A percentile compares a stretch with the other conserved stretches of the same genome.
Evolutionary conservation across 2,797 vertebrate genomes (phyloP).

Genomic region (Alca torda): DNA sequence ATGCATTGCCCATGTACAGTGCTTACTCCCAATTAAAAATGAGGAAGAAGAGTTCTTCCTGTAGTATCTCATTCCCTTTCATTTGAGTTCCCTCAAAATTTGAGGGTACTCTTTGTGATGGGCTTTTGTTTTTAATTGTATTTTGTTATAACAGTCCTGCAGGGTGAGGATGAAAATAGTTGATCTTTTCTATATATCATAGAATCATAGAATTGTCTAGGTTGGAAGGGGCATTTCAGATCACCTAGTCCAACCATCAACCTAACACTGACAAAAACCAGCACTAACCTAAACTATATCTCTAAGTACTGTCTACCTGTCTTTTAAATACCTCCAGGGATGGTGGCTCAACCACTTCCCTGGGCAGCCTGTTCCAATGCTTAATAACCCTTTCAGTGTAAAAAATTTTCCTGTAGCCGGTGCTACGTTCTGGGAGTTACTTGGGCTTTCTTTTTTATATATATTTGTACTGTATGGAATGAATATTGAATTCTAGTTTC

Average conservation of each 20-base stretch:
- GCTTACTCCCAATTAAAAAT: not conserved
- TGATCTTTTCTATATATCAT: not conserved
- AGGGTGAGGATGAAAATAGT: not conserved
- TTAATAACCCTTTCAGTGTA: no score
- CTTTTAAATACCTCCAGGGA: no score
- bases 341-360: no score
- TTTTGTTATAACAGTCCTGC: not conserved
- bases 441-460: not conserved
- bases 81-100: not conserved
- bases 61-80: not conserved
- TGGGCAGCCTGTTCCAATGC: no score
- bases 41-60: not conserved
- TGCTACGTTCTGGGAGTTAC: not conserved
- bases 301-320: no score
- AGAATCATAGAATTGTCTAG: no score
- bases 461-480: not conserved
- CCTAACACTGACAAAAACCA: no score
- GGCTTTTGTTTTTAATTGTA: not conserved
- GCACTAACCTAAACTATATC: no score
- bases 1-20: not conserved
- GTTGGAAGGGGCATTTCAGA: no score
- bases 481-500: not conserved
- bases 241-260: no score
- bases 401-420: not conserved
- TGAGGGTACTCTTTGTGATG: not conserved